A percentile compares a stretch with the other conserved stretches of the same genome.
Evolutionary conservation across 1,140 invertebrate genomes (phyloP).

Genomic region (Delia radicum): DNA sequence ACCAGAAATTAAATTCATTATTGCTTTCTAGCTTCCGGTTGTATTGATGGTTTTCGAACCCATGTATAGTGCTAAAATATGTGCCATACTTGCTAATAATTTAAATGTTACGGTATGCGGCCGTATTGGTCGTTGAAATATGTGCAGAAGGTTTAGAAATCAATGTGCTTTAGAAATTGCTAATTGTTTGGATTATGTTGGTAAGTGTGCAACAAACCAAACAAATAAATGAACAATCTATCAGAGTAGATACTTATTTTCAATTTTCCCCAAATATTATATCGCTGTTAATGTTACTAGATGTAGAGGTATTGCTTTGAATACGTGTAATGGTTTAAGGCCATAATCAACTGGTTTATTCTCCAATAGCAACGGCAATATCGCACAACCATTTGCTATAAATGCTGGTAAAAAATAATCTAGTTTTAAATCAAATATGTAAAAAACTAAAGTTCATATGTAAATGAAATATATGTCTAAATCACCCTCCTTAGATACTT

Average conservation of each 20-base stretch:
- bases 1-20: background rate
- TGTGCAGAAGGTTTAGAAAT: background rate
- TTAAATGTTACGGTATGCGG: constrained; percentile 2
- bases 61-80: background rate
- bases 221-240: too few species aligned
- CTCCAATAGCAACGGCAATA: too few species aligned
- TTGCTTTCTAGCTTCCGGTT: background rate
- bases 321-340: background rate
- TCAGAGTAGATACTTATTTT: too few species aligned
- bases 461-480: too few species aligned
- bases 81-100: background rate
- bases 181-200: background rate
- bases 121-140: background rate
- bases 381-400: too few species aligned
- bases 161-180: background rate
- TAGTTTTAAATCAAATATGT: too few species aligned
- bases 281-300: background rate
- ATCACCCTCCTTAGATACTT: too few species aligned
- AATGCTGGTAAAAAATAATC: too few species aligned
- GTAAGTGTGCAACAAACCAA: background rate
- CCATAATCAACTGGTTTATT: too few species aligned
- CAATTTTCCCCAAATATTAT: too few species aligned
- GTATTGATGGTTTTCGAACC: background rate
- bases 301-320: background rate
- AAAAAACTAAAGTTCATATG: too few species aligned